These are phyloP conservation scores for Myzus persicae DNA, from an alignment of 1,140 invertebrate species.

Conservation along the genomic window DNA sequence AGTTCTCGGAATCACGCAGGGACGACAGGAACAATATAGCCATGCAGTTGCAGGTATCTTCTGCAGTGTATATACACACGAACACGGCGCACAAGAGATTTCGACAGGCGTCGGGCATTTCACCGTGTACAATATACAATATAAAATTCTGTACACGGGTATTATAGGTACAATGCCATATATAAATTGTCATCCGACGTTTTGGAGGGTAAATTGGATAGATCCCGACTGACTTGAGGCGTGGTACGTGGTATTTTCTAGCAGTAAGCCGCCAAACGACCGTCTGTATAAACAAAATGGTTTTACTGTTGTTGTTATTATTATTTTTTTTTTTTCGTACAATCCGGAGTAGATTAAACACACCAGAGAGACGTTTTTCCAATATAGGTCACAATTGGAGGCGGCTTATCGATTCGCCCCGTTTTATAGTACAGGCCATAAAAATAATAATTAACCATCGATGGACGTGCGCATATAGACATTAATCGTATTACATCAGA, in stretches of 20 bases:
- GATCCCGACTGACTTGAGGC: not conserved
- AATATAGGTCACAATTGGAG: not conserved
- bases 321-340: not conserved
- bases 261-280: no score
- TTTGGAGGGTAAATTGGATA: slow-evolving; percentile 2
- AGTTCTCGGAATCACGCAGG: not conserved
- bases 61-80: not conserved
- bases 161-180: not conserved
- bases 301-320: not conserved
- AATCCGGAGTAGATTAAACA: not conserved
- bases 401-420: not conserved
- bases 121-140: not conserved
- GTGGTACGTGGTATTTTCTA: not conserved
- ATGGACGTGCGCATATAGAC: not conserved
- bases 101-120: not conserved
- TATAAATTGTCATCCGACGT: not conserved
- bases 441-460: not conserved
- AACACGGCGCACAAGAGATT: not conserved
- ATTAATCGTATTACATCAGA: not conserved
- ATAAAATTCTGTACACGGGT: not conserved
- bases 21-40: slow-evolving; percentile 2
- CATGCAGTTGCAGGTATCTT: not conserved
- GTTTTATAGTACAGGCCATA: not conserved
- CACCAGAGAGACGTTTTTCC: not conserved
- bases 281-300: not conserved